Conservation (phyloP, 2,113 vertebrate genomes). For the Megaceryle torquata region DNA sequence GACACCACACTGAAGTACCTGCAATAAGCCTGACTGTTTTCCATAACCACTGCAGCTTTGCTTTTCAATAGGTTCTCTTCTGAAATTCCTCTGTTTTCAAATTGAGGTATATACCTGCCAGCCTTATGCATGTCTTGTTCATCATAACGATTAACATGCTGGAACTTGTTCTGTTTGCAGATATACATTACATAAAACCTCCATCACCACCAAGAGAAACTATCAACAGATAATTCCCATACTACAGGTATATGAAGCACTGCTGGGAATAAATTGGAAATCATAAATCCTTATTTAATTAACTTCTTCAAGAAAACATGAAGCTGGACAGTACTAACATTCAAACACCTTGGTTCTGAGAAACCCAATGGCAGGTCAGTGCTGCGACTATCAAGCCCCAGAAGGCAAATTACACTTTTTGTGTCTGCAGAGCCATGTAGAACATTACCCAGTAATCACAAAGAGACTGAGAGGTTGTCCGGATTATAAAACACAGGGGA, state of each 20-base stretch:
- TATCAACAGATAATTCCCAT: neutral
- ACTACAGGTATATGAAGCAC: neutral
- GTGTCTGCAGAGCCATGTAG: neutral
- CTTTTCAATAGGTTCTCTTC: neutral
- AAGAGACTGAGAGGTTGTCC: neutral
- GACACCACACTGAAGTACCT: neutral
- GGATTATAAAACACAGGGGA: neutral
- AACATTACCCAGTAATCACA: neutral
- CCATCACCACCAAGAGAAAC: neutral
- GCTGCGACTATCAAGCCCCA: neutral
- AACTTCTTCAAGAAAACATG: neutral
- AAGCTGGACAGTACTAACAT: neutral
- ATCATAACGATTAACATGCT: slow-evolving; percentile 9
- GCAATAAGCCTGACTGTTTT: neutral
- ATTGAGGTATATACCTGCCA: neutral
- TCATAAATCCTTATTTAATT: neutral
- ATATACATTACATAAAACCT: neutral
- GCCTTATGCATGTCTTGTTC: neutral
- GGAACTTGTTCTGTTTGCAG: slow-evolving; percentile 50
- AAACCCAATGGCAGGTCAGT: neutral
- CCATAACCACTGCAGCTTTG: neutral
- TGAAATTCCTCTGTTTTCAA: neutral
- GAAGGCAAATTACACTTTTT: neutral
- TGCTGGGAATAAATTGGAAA: neutral
- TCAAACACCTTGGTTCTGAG: neutral